These are phyloP conservation scores for Tarsius wallacei DNA, from an alignment of 2,797 vertebrate genomes.

Conservation along the genomic window DNA sequence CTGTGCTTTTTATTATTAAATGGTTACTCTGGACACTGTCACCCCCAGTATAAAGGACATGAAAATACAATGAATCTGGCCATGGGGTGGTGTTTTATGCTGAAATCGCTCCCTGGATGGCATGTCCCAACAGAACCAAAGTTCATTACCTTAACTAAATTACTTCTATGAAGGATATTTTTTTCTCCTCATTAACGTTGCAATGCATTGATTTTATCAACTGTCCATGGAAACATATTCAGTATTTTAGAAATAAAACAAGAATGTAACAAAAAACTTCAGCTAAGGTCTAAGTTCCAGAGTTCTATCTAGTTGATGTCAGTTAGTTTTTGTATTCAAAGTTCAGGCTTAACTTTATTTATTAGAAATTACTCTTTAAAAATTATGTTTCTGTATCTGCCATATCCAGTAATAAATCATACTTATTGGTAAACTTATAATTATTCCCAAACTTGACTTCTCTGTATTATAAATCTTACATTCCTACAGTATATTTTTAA, in stretches of 20 bases:
- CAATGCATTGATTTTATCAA: conserved; percentile 3
- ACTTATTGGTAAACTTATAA: conserved; percentile 19
- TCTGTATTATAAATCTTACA: neutral
- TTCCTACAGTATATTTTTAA: neutral
- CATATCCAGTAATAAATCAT: neutral
- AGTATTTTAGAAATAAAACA: conserved; percentile 38
- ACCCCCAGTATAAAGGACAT: neutral
- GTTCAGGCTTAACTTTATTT: neutral
- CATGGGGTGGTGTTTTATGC: neutral
- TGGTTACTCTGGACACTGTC: neutral
- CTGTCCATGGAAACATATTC: neutral
- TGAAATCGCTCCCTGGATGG: conserved; percentile 2
- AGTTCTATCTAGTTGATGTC: neutral
- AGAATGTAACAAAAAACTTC: neutral
- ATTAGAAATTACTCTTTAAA: neutral
- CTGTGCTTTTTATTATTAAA: conserved; percentile 16
- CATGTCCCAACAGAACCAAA: conserved; percentile 65
- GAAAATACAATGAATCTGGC: conserved; percentile 28
- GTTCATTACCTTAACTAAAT: conserved; percentile 70
- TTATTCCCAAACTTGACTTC: conserved; percentile 44
- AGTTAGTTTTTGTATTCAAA: neutral
- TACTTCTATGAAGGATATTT: neutral
- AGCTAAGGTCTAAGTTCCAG: neutral
- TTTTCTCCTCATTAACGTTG: conserved; percentile 43
- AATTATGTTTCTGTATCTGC: conserved; percentile 9